A percentile compares a stretch with the other conserved stretches of the same genome.
phyloP scores from a whole-genome alignment of 2,797 vertebrate species.

The Smutsia gigantea region DNA sequence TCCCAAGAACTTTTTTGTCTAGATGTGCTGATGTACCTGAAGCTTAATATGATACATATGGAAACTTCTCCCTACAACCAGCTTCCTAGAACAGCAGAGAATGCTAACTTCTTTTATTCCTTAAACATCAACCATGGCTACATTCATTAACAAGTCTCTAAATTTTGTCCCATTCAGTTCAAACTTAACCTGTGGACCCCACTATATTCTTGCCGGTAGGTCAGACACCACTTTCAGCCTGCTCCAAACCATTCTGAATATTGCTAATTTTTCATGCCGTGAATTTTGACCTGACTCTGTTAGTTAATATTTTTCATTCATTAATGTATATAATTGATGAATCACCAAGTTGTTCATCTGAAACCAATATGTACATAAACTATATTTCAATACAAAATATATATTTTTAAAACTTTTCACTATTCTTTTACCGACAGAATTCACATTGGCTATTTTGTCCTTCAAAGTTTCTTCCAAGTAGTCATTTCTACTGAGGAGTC shows the following conservation, averaged over 20 bases:
- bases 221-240: neutral
- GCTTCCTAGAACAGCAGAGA: neutral
- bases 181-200: neutral
- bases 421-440: neutral
- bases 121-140: neutral
- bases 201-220: fast-evolving
- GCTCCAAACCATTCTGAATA: neutral
- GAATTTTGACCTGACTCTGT: neutral
- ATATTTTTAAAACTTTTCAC: neutral
- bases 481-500: neutral
- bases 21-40: neutral
- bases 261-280: neutral
- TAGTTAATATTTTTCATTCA: neutral
- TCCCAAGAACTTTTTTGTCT: neutral
- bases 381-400: no score
- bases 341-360: no score
- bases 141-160: neutral
- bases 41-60: neutral
- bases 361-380: no score
- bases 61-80: neutral
- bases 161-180: neutral
- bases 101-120: neutral
- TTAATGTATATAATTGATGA: no score
- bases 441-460: neutral
- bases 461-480: neutral